Base-by-base conservation (phyloP, 2,113 vertebrate species). In the Girardinichthys multiradiatus region DNA sequence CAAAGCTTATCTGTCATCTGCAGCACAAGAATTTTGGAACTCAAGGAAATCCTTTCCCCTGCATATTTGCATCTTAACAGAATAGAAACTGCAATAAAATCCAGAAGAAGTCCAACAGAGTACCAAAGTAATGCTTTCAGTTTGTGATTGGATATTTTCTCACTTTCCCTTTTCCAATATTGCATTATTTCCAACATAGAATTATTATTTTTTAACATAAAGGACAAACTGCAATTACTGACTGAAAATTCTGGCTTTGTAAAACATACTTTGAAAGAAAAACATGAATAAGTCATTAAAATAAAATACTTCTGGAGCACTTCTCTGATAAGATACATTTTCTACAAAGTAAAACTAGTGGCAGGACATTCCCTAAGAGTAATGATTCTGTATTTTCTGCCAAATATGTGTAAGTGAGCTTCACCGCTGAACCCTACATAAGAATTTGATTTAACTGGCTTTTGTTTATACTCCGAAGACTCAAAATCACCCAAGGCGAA, bases 401-500 rank as follows among this genome's bases (percentile, higher is more conserved):
- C 48, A 9, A 51, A 51, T 19, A 26, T 48, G 58, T 63, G 0
- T 70, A 42, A 66, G 29, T 42, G 7, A 19, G 14, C n/a, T 42
- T 0, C 1, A 66, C 2, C 48, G 12, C 6, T 57, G 5, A 76
- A 66, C 64, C 63, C 19, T 31, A 33, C 28, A 48, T 30, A 10
- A 70, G 14, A 72, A 66, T 68, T 17, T 15, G 2, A 51, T n/a
- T 27, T 27, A 64, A 26, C 26, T n/a, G 14, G 4, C 37, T 1
- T 6, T 9, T n/a, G 66, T 27, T 26, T 11, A 0, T 54, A 31
- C 24, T 33, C n/a, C 35, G 15, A 64, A 95, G 93, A 54, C 67
- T 83, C 79, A 64, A 95, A 93, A 74, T 87, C 90, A 66, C 74
- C 84, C 11, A 94, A 87, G 80, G 68, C 57, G n/a, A 94, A 91